Conservation (phyloP, 2,888 invertebrate species). For the Orchestes rusci region DNA sequence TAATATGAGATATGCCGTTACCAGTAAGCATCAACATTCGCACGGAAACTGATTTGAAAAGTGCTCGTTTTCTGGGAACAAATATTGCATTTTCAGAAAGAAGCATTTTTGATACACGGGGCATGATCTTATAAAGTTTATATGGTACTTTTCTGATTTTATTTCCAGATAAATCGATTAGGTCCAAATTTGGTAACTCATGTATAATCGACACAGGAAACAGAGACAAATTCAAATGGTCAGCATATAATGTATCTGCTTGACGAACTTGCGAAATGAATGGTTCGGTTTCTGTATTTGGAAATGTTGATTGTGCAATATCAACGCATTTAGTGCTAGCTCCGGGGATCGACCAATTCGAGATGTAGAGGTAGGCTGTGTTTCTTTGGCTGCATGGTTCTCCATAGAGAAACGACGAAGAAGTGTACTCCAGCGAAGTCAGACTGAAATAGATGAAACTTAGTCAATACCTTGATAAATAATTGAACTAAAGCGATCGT, state of each 20-base stretch:
- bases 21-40: constrained; percentile 35
- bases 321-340: constrained; percentile 34
- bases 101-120: constrained; percentile 33
- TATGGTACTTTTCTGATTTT: constrained; percentile 32
- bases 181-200: constrained; percentile 32
- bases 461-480: no score
- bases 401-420: constrained; percentile 30
- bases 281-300: constrained; percentile 20
- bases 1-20: constrained; percentile 34
- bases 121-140: constrained; percentile 28
- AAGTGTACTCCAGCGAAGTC: no score
- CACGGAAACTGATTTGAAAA: constrained; percentile 33
- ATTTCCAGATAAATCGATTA: constrained; percentile 38
- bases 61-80: constrained; percentile 31
- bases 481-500: no score
- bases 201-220: constrained; percentile 25
- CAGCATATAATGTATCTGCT: constrained; percentile 36
- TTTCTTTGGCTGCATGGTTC: constrained; percentile 37
- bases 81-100: constrained; percentile 27
- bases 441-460: no score
- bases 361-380: constrained; percentile 34
- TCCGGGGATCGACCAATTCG: constrained; percentile 26
- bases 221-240: constrained; percentile 33
- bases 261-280: constrained; percentile 15
- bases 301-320: constrained; percentile 31